phyloP scores from a whole-genome alignment of 2,797 vertebrate genomes.

The Eulemur coronatus region DNA sequence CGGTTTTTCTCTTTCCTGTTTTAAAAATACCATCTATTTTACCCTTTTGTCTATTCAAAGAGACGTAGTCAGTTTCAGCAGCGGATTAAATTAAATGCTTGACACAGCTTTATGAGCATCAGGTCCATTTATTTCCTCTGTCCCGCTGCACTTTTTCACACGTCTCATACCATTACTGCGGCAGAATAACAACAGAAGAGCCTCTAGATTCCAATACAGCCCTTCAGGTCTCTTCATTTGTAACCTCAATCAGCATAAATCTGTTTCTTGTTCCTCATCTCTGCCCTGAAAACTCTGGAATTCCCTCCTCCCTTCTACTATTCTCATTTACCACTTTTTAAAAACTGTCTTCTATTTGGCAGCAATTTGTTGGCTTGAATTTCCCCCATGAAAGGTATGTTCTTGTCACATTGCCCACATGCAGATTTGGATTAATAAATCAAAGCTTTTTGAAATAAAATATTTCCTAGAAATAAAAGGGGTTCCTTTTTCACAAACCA shows the following conservation, averaged over 20 bases:
- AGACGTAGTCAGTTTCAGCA: conserved; percentile 52
- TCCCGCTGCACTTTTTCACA: not conserved
- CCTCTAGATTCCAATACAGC: not conserved
- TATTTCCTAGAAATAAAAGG: not conserved
- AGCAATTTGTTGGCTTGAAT: conserved; percentile 3
- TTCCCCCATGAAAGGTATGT: not conserved
- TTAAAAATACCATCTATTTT: conserved; percentile 73
- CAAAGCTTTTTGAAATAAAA: conserved; percentile 13
- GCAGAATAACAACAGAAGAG: not conserved
- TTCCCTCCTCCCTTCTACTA: not conserved
- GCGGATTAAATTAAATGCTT: conserved; percentile 54
- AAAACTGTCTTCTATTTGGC: not conserved
- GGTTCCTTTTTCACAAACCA: not conserved
- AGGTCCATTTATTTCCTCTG: conserved; percentile 19
- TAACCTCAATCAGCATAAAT: not conserved
- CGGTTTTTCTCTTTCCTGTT: conserved; percentile 72
- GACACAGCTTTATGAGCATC: conserved; percentile 41
- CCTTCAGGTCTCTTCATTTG: not conserved
- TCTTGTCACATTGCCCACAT: not conserved
- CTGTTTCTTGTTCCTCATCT: not conserved
- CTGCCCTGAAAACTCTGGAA: not conserved
- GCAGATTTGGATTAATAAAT: conserved; percentile 6
- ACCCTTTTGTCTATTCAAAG: conserved; percentile 64
- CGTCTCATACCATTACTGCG: not conserved
- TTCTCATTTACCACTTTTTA: not conserved